Evolutionary conservation across 2,888 invertebrate genomes (phyloP), one percentile per base, ranked within the genome.

Genomic region (Hyppa rectilinea): DNA sequence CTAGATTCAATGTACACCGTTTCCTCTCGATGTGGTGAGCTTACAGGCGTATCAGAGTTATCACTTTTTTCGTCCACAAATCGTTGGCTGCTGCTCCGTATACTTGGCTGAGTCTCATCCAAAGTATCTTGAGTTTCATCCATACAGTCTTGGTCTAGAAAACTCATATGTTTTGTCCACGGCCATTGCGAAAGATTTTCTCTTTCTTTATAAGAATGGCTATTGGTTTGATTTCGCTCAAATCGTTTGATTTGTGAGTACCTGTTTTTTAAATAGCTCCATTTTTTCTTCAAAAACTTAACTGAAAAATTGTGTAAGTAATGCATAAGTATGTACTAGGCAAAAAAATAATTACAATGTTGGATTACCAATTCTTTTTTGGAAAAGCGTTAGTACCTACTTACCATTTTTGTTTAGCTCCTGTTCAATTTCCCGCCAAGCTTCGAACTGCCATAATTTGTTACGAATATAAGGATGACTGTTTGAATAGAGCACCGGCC

Each of bases 381-480:
- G n/a, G 3, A 45, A 45, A 45, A n/a, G 9, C n/a, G 1, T 1
- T 9, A 2, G 1, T 7, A 9, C 0, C 2, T 55, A 23, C 34
- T 36, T 36, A 55, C 55, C 26, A 56, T 56, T 17, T 10, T 56
- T 26, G 36, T 56, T 36, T 9, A 56, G 23, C 23, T 58, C 38
- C 12, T 26, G 20, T 40, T 12, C 38, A 58, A 58, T 40, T 58
- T 58, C 38, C 26, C 26, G 36, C 58, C 58, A 58, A 20, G 38
- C 26, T 26, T 40, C 26, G 26, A 17, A 10, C 4, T 38, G 17
- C 26, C 38, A 26, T 58, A 26, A 12, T 20, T 20, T 1, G 38
- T 58, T 38, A 38, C 38, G 52, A 53, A 6, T n/a, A 31, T 6
- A 31, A 53, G 31, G 38, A 23, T 38, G 38, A 10, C 17, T 26